Evolutionary conservation across 2,113 vertebrate species (phyloP).

Genomic region (Hystrix cristata): DNA sequence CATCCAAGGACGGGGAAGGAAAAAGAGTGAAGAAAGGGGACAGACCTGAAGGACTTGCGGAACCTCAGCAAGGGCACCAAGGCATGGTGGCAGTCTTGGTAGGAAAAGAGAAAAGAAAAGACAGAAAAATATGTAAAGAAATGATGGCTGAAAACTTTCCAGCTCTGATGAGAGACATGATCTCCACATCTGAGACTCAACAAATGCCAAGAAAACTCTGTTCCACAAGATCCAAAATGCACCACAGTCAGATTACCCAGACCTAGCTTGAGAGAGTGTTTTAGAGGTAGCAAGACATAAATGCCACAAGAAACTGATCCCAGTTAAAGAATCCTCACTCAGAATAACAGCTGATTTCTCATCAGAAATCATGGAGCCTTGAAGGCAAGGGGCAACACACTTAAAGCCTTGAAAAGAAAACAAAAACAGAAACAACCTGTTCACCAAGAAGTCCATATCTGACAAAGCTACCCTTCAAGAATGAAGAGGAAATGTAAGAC

Average conservation of each 20-base stretch:
- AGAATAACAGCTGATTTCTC: neutral
- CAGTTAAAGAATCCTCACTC: accelerated
- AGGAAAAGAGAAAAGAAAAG: neutral
- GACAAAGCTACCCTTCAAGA: neutral
- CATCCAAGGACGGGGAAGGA: neutral
- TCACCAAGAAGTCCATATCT: neutral
- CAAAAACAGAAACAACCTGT: neutral
- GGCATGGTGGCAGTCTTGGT: accelerated
- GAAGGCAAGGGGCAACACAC: neutral
- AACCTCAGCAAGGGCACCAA: too few species aligned
- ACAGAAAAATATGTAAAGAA: neutral
- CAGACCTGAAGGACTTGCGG: too few species aligned
- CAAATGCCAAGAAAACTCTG: neutral
- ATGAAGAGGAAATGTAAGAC: neutral
- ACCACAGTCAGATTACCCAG: neutral
- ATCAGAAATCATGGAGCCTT: neutral
- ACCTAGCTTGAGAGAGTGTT: neutral
- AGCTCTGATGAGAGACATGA: neutral
- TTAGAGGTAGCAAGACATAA: neutral
- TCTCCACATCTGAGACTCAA: neutral
- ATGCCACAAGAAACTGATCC: too few species aligned
- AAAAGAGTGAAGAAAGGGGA: neutral
- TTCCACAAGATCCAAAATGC: neutral
- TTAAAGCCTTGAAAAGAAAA: too few species aligned
- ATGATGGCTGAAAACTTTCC: neutral